phyloP scores from a whole-genome alignment of 2,888 invertebrate species.

The Colletes collaris region DNA sequence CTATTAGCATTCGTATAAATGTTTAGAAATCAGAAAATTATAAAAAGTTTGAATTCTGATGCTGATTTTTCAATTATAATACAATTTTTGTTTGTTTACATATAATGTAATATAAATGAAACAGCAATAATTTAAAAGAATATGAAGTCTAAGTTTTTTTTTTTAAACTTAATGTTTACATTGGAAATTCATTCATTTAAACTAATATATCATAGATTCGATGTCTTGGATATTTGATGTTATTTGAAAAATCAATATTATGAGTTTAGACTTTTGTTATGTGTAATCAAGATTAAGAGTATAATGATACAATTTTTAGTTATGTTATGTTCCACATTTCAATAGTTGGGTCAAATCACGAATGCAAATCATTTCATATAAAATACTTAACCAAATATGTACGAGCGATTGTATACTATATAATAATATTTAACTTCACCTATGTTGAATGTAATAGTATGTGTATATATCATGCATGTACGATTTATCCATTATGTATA shows the following conservation, averaged over 20 bases:
- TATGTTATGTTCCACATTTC: neutral
- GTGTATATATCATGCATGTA: constrained; percentile 27
- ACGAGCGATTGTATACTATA: constrained; percentile 25
- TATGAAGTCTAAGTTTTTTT: too few species aligned
- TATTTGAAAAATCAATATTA: constrained; percentile 9
- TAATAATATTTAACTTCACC: constrained; percentile 27
- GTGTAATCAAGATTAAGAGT: constrained; percentile 7
- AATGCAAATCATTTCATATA: constrained; percentile 5
- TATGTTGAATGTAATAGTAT: constrained; percentile 28
- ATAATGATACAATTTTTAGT: neutral
- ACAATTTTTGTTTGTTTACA: neutral
- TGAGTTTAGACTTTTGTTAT: neutral
- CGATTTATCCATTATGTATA: constrained; percentile 30
- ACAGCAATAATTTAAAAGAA: too few species aligned
- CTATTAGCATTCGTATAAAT: neutral
- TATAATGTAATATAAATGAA: neutral
- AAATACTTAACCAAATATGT: constrained; percentile 25
- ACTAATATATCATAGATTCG: neutral
- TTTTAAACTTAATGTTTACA: too few species aligned
- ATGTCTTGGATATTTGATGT: neutral
- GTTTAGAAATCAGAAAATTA: neutral
- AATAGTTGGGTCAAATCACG: neutral
- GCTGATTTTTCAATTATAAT: neutral
- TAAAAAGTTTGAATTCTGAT: neutral
- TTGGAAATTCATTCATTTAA: too few species aligned